These are phyloP conservation scores for Ditula angustiorana DNA, from an alignment of 2,888 invertebrate species.

Conservation along the genomic window DNA sequence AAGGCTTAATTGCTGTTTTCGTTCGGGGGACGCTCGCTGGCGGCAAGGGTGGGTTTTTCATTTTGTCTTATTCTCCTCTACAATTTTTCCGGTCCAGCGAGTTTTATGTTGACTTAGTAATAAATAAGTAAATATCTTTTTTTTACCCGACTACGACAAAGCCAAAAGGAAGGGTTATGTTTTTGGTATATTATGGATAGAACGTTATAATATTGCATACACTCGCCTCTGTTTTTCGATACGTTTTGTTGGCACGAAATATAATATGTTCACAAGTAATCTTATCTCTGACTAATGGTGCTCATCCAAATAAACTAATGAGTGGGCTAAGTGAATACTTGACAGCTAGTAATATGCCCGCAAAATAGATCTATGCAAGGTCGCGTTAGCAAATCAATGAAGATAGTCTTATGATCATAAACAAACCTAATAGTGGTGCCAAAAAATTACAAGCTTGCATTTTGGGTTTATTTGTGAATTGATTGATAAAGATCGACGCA, in stretches of 20 bases:
- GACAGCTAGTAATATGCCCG: background rate
- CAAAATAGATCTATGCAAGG: constrained; percentile 14
- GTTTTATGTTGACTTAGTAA: background rate
- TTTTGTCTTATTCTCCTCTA: background rate
- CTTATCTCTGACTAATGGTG: constrained; percentile 11
- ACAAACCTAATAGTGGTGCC: constrained; percentile 9
- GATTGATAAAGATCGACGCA: no score
- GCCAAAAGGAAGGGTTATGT: no score
- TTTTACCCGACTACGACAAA: no score
- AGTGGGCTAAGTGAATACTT: constrained; percentile 4
- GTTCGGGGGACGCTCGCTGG: background rate
- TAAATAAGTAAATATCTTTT: background rate
- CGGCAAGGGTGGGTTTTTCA: constrained; percentile 2
- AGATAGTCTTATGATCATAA: constrained; percentile 16
- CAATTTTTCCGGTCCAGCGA: background rate
- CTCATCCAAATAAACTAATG: constrained; percentile 22
- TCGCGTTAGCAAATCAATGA: constrained; percentile 28
- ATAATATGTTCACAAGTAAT: background rate
- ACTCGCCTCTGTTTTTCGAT: background rate
- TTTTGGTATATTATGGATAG: no score
- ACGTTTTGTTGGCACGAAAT: constrained; percentile 3
- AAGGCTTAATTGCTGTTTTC: background rate
- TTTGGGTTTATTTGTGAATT: background rate
- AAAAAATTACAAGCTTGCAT: background rate
- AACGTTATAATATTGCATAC: background rate